Percentiles rank a stretch among this genome's conserved stretches.
Conservation (phyloP, 92 coral and sea anemone genomes). For the Parazoanthus darwini region DNA sequence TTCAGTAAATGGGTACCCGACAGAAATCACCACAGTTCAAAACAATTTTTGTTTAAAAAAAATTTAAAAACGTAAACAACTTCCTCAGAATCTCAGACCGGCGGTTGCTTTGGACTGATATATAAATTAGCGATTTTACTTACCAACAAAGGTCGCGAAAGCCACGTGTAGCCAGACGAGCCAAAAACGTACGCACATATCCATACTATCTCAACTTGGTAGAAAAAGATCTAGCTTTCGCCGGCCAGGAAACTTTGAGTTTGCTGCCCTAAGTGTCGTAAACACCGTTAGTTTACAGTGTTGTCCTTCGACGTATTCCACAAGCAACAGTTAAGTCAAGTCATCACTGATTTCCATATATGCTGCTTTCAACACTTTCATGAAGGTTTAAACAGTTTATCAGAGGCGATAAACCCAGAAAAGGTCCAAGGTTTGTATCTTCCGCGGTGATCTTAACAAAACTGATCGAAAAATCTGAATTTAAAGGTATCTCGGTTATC, state of each 20-base stretch:
- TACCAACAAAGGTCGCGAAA: conserved; percentile 14
- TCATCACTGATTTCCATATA: neutral
- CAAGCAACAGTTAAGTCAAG: neutral
- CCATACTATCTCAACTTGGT: conserved; percentile 7
- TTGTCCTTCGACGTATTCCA: neutral
- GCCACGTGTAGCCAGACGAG: conserved; percentile 30
- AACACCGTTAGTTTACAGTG: neutral
- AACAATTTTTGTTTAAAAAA: neutral
- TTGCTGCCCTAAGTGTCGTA: neutral
- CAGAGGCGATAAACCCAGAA: neutral
- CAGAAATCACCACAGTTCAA: neutral
- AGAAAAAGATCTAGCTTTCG: neutral
- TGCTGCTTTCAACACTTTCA: conserved; percentile 24
- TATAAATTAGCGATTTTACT: conserved; percentile 6
- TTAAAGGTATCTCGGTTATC: neutral
- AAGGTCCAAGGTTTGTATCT: neutral
- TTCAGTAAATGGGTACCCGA: neutral
- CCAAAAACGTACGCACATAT: neutral
- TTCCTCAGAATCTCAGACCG: neutral
- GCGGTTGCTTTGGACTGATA: neutral
- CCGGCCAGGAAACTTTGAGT: neutral
- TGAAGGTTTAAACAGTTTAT: neutral
- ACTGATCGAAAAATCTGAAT: neutral
- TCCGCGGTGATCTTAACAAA: neutral
- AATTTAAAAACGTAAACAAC: conserved; percentile 5